Evolutionary conservation across 2,888 invertebrate species (phyloP), one percentile per base, ranked within the genome.

Genomic region (Neoitamus cyanurus): DNA sequence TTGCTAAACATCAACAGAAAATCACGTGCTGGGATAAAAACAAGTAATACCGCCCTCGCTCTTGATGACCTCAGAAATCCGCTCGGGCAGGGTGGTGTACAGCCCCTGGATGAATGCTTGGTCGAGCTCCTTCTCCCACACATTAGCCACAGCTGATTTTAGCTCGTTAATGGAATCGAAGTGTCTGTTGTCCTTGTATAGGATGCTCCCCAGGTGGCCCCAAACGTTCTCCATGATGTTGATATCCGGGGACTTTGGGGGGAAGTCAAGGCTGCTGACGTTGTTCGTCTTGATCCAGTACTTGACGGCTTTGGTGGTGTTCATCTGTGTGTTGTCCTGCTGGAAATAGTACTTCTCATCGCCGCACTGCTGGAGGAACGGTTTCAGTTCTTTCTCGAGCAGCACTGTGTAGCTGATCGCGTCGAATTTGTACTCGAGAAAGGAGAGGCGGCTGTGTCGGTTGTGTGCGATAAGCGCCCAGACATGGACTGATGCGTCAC

Each of bases 371-470:
- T 28, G 48, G 2, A 78, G 37, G 78, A 78, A 78, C 20, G 78
- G 78, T 4, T 78, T 78, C 15, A 78, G 48, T 15, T 78, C 78
- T 31, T 78, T 78, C 20, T 78, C 78, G 6, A 78, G 78, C 31
- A 78, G 31, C n/a, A 78, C 78, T 30, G 78, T 78, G 48, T 78
- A 78, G 48, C 78, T 78, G 58, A 78, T 78, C 78, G 78, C 78
- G 31, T 78, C 78, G 78, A 48, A 78, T 78, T 78, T 78, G 48
- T 78, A 78, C 20, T 78, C 78, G 0, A 78, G 4, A 15, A 58
- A 78, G 13, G 78, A 78, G 11, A 78, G 30, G 13, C 48, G 28
- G 31, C 78, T 78, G 48, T 78, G 58, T 4, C 48, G 31, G 20
- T 78, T 78, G 48, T 78, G 31, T 31, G 48, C 58, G 13, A 58